Base-by-base conservation (phyloP, 2,888 invertebrate genomes). In the Emmelina monodactyla region DNA sequence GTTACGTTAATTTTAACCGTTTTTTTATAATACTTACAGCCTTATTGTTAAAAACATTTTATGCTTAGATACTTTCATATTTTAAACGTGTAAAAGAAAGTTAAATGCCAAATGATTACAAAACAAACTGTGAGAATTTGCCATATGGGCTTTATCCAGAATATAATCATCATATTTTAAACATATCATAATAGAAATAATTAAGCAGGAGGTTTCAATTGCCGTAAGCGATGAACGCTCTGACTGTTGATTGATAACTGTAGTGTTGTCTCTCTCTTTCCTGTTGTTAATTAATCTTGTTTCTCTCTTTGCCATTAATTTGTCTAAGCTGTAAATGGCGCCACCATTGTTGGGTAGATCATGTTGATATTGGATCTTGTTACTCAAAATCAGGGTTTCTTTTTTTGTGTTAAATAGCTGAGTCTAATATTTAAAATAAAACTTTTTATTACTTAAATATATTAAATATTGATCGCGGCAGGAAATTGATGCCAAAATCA, bases 151-250 rank as follows among this genome's bases (percentile, higher is more conserved):
- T 47, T 55, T 51, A 63, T 55, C 52, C 55, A 39, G 49, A 40
- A 44, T 57, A 62, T 67, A 62, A 70, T 71, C 62, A 70, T 70
- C 65, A 72, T 65, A 65, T 62, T 71, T 70, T 66, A 68, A 71
- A 73, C n/a, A n/a, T 73, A 78, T 73, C 67, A 78, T 78, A 79
- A 78, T 79, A 78, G 70, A 78, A 78, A 78, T 76, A 76, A 79
- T 78, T 73, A 78, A 69, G 64, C 62, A 46, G 49, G 60, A 63
- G 66, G 75, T 71, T 51, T 58, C 59, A 64, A 71, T 71, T 60
- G 73, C 78, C 67, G 52, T 60, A 41, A 61, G 78, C 76, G 54
- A 53, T 55, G 50, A 58, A 57, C 67, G 73, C 66, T 69, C 71
- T 57, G 67, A 65, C 70, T 62, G 62, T 58, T 78, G 79, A 79